Percentiles rank a stretch among this genome's conserved stretches.
Evolutionary conservation across 2,797 vertebrate species (phyloP).

Genomic region (Hirundo rustica): DNA sequence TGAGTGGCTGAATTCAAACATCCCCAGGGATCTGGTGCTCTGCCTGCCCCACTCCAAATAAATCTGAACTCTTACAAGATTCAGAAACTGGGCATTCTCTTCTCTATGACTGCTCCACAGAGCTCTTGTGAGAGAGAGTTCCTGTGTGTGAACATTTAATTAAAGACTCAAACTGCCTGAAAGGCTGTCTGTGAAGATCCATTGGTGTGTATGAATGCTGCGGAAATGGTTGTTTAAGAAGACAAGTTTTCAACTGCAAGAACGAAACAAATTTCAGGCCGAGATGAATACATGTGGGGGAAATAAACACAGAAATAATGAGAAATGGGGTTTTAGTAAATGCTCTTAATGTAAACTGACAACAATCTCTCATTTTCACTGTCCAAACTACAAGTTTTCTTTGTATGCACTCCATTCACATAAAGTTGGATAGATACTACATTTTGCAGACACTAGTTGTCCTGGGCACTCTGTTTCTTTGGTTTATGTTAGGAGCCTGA

Average conservation of each 20-base stretch:
- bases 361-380: background rate
- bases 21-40: background rate
- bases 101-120: background rate
- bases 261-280: background rate
- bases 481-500: background rate
- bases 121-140: background rate
- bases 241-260: background rate
- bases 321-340: background rate
- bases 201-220: background rate
- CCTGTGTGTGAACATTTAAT: background rate
- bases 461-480: background rate
- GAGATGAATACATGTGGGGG: accelerated
- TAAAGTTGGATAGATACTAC: background rate
- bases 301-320: background rate
- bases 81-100: background rate
- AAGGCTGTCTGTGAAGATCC: background rate
- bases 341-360: accelerated
- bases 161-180: background rate
- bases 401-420: background rate
- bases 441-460: background rate
- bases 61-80: background rate
- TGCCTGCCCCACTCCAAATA: background rate
- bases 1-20: background rate
- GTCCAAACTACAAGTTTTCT: background rate
- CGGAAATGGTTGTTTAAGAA: background rate